Evolutionary conservation across 2,888 invertebrate genomes (phyloP).

Genomic region (Bembecia ichneumoniformis): DNA sequence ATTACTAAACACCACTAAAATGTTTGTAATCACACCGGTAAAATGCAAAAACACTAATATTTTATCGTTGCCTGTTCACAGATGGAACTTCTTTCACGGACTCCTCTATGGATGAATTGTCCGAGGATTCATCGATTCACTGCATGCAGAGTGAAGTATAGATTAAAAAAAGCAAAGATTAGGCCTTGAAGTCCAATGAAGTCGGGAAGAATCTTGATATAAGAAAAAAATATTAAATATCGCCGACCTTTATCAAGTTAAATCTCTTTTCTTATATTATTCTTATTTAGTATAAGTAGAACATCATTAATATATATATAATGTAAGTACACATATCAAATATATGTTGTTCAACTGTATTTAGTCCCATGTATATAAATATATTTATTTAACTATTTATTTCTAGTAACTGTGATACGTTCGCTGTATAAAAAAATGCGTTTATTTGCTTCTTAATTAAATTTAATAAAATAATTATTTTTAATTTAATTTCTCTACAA

Average conservation of each 20-base stretch:
- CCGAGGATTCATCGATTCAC: constrained; percentile 89
- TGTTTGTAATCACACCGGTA: too few species aligned
- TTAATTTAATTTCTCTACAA: not conserved
- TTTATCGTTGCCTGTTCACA: constrained; percentile 20
- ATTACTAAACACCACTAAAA: too few species aligned
- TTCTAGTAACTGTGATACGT: constrained; percentile 56
- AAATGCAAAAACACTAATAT: too few species aligned
- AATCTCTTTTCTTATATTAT: too few species aligned
- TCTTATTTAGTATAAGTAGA: too few species aligned
- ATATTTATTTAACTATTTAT: constrained; percentile 53
- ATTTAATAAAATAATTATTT: not conserved
- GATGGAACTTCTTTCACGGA: constrained; percentile 75
- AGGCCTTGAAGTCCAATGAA: not conserved
- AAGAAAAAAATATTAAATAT: too few species aligned
- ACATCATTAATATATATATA: too few species aligned
- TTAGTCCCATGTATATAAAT: constrained; percentile 37
- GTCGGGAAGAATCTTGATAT: too few species aligned
- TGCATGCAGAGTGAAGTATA: constrained; percentile 87
- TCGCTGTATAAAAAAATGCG: constrained; percentile 10
- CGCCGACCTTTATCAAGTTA: too few species aligned
- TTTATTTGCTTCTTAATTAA: not conserved
- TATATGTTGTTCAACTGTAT: too few species aligned
- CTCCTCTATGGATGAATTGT: constrained; percentile 87
- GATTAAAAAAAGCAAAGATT: not conserved
- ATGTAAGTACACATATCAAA: too few species aligned